These are phyloP conservation scores for Leptopilina clavipes DNA, from an alignment of 1,140 invertebrate genomes.

Conservation along the genomic window DNA sequence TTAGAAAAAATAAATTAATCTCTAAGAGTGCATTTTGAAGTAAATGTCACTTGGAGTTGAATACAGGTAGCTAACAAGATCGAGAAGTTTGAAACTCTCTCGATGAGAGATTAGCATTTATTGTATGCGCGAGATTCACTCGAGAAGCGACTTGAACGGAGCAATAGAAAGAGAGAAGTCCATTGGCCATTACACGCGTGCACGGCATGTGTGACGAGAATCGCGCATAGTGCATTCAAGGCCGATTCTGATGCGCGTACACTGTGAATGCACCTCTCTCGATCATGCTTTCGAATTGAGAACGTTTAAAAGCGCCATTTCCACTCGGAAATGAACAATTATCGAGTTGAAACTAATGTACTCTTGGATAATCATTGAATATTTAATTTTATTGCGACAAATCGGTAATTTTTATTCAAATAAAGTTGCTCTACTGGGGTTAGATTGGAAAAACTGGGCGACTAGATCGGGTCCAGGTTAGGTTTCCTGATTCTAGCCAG, in stretches of 20 bases:
- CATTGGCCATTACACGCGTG: constrained; percentile 40
- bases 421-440: too few species aligned
- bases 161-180: constrained; percentile 21
- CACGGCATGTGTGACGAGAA: constrained; percentile 33
- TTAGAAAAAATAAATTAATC: background rate
- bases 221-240: constrained; percentile 34
- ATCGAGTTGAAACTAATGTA: constrained; percentile 16
- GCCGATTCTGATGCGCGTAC: constrained; percentile 25
- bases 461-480: too few species aligned
- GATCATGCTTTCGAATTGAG: background rate
- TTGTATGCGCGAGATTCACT: constrained; percentile 36
- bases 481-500: too few species aligned
- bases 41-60: constrained; percentile 18
- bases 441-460: too few species aligned
- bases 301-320: constrained; percentile 11
- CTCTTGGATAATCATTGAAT: background rate
- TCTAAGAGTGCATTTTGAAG: constrained; percentile 36
- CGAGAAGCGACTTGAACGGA: constrained; percentile 14
- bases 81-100: background rate
- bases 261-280: constrained; percentile 16
- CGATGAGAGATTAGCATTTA: constrained; percentile 38
- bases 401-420: too few species aligned
- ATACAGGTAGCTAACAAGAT: background rate
- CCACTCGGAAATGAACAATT: constrained; percentile 15
- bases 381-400: too few species aligned